phyloP scores from a whole-genome alignment of 2,888 invertebrate genomes.

The Brachyptera risi region DNA sequence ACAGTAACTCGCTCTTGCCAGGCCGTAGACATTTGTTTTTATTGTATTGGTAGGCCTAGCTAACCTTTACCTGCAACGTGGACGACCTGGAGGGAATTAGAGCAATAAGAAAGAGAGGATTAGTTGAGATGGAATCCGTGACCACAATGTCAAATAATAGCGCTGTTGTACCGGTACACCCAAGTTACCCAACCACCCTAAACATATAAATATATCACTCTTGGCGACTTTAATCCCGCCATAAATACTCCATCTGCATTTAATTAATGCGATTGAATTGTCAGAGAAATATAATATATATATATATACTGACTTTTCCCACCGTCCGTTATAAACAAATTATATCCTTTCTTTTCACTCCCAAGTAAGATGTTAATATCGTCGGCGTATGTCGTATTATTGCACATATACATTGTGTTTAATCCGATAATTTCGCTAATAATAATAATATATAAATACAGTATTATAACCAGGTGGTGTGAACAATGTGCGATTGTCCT shows the following conservation, averaged over 20 bases:
- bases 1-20: too few relatives aligned
- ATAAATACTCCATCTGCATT: slow-evolving; percentile 10
- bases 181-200: background rate
- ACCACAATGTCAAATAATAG: background rate
- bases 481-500: background rate
- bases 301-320: slow-evolving; percentile 10
- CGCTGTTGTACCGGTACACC: background rate
- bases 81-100: slow-evolving; percentile 3
- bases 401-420: background rate
- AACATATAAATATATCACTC: slow-evolving; percentile 14
- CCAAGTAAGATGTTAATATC: slow-evolving; percentile 12
- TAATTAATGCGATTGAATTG: slow-evolving; percentile 2
- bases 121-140: slow-evolving; percentile 2
- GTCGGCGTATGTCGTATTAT: background rate
- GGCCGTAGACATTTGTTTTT: too few relatives aligned
- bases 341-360: slow-evolving; percentile 8
- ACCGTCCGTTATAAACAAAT: slow-evolving; percentile 16
- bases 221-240: background rate
- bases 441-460: background rate
- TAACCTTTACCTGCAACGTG: too few relatives aligned
- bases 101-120: slow-evolving; percentile 9
- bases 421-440: background rate
- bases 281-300: slow-evolving; percentile 4
- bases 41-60: too few relatives aligned
- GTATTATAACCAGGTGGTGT: background rate